Conservation (phyloP, 2,113 vertebrate species). For the Ancistrus triradiatus region DNA sequence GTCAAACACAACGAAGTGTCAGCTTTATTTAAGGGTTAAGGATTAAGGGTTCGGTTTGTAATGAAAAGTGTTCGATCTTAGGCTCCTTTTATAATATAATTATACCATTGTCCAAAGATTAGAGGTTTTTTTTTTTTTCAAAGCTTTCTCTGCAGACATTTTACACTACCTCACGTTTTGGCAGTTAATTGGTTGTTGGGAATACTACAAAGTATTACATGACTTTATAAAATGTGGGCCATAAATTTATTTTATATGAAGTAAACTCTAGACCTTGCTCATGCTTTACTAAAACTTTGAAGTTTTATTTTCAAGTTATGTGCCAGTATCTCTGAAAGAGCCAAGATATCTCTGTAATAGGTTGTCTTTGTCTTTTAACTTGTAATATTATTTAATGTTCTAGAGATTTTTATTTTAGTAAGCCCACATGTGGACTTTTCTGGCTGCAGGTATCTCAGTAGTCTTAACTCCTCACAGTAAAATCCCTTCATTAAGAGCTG, state of each 20-base stretch:
- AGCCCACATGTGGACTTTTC: not conserved
- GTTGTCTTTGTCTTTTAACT: not conserved
- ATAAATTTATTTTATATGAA: not conserved
- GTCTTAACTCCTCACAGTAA: not conserved
- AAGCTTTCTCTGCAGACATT: slow-evolving; percentile 34
- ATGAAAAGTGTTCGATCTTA: too few species aligned
- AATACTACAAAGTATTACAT: slow-evolving; percentile 36
- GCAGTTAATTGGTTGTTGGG: slow-evolving; percentile 31
- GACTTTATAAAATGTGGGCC: not conserved
- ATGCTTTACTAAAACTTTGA: too few species aligned
- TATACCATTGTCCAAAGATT: too few species aligned
- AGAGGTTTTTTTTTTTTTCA: too few species aligned
- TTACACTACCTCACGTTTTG: slow-evolving; percentile 47
- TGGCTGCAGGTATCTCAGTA: not conserved
- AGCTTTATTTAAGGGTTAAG: too few species aligned
- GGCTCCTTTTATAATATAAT: too few species aligned
- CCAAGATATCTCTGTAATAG: not conserved
- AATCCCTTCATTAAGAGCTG: not conserved
- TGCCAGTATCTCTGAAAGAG: slow-evolving; percentile 15
- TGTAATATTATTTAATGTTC: slow-evolving; percentile 23
- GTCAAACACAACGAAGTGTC: too few species aligned
- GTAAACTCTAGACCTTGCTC: not conserved
- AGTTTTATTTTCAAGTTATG: not conserved
- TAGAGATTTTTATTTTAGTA: slow-evolving; percentile 23
- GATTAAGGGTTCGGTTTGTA: too few species aligned